These are phyloP conservation scores for Caranx melampygus DNA, from an alignment of 2,113 vertebrate species.

Conservation along the genomic window DNA sequence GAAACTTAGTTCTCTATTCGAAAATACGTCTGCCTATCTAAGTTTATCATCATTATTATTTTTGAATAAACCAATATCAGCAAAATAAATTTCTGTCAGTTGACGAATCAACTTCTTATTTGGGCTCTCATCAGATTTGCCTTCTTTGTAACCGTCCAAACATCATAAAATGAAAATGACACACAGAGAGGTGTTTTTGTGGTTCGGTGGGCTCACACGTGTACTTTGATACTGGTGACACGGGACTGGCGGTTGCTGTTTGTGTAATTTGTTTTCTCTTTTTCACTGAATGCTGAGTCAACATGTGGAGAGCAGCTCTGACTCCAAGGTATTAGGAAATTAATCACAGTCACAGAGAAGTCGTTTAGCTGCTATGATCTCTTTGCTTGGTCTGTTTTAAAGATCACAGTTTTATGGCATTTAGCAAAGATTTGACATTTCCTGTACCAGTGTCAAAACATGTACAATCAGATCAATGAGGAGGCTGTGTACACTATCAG, in stretches of 20 bases:
- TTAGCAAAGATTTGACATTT: no score
- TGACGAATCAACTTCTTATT: neutral
- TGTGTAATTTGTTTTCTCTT: neutral
- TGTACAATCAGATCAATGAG: neutral
- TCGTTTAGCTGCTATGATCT: no score
- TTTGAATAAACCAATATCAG: no score
- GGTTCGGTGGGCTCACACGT: neutral
- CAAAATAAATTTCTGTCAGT: neutral
- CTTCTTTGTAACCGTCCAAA: neutral
- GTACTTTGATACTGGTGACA: slow-evolving; percentile 23
- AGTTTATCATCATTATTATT: neutral
- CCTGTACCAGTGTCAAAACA: neutral
- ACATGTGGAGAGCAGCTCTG: neutral
- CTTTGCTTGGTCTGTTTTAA: no score
- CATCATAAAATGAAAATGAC: neutral
- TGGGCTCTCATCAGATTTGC: neutral
- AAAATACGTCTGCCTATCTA: neutral
- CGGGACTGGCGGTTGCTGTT: neutral
- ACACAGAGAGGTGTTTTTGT: neutral
- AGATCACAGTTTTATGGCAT: no score
- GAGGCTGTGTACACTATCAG: no score
- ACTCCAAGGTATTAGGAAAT: no score
- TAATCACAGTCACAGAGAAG: no score
- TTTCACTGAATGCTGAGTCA: neutral
- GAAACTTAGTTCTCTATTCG: neutral